These are phyloP conservation scores for Synergus laeviventris DNA, from an alignment of 2,888 invertebrate genomes.

Conservation along the genomic window DNA sequence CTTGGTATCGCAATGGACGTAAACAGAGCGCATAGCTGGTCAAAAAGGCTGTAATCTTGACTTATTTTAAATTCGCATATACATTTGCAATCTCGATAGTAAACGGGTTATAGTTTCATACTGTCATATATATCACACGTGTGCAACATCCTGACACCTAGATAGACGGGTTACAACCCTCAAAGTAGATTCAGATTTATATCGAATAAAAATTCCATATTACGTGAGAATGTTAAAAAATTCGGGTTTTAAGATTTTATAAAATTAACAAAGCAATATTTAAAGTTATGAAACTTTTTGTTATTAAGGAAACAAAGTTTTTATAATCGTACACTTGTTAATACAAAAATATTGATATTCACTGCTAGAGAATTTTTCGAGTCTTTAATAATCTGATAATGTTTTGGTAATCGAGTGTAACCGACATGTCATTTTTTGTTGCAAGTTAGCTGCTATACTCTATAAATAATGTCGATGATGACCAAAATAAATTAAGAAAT, in stretches of 20 bases:
- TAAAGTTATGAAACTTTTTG: neutral
- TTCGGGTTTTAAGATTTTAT: too few species aligned
- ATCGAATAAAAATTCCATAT: neutral
- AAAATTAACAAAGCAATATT: neutral
- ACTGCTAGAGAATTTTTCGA: neutral
- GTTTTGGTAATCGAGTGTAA: neutral
- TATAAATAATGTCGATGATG: neutral
- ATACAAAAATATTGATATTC: neutral
- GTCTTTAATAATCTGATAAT: neutral
- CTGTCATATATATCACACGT: too few species aligned
- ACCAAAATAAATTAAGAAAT: neutral
- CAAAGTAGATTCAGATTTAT: too few species aligned
- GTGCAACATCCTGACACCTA: too few species aligned
- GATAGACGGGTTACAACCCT: too few species aligned
- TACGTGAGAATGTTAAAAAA: neutral
- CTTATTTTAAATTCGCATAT: neutral
- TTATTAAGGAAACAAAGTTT: neutral
- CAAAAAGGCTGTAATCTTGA: neutral
- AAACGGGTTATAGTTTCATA: too few species aligned
- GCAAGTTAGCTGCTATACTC: neutral
- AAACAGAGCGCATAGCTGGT: neutral
- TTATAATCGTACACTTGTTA: neutral
- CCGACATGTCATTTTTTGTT: neutral
- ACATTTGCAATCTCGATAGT: too few species aligned
- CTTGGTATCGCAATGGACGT: neutral